Evolutionary conservation across 2,888 invertebrate genomes (phyloP).

Genomic region (Timema cristinae): DNA sequence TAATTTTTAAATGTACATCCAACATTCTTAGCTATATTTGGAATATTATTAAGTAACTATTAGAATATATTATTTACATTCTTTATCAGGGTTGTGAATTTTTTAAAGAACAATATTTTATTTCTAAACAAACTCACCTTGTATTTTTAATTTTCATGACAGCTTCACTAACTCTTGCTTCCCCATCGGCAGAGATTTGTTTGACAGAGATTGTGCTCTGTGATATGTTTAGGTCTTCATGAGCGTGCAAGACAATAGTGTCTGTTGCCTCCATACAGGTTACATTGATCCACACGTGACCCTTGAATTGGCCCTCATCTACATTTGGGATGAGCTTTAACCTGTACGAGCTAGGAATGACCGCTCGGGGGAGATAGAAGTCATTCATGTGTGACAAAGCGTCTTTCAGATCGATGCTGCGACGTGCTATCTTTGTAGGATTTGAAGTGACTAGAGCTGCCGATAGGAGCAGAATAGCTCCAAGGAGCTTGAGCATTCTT

Average conservation of each 20-base stretch:
- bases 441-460: too few species aligned
- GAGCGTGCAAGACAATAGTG: constrained; percentile 61
- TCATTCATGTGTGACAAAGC: constrained; percentile 62
- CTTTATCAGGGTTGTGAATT: too few species aligned
- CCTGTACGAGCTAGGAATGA: constrained; percentile 62
- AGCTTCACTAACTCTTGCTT: too few species aligned
- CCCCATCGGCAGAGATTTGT: constrained; percentile 35
- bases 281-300: constrained; percentile 64
- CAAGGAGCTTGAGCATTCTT: too few species aligned
- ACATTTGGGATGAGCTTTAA: constrained; percentile 63
- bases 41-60: too few species aligned
- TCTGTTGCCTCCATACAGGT: constrained; percentile 60
- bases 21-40: too few species aligned
- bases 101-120: too few species aligned
- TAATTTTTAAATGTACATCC: too few species aligned
- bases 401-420: constrained; percentile 57
- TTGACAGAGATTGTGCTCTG: constrained; percentile 49
- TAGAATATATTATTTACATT: too few species aligned
- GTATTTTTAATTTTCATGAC: too few species aligned
- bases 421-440: background rate
- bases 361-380: constrained; percentile 56
- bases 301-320: constrained; percentile 61
- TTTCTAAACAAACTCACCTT: too few species aligned
- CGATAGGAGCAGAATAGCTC: too few species aligned
- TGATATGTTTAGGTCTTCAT: constrained; percentile 57